A percentile compares a stretch with the other conserved stretches of the same genome.
Evolutionary conservation across 2,797 vertebrate species (phyloP).

Genomic region (Naso thynnoides): DNA sequence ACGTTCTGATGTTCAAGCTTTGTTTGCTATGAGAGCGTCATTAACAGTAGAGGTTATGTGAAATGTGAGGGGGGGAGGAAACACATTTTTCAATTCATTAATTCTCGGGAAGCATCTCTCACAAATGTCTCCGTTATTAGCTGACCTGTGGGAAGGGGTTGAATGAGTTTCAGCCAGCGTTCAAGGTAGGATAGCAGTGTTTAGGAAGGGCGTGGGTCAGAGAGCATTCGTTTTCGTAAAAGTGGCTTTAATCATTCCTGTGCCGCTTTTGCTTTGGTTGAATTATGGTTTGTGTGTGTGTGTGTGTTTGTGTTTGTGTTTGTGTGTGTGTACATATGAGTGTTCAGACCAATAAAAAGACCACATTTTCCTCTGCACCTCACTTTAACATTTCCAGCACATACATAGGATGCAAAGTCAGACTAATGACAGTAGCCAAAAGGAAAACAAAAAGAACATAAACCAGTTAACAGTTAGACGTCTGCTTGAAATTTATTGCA

Average conservation of each 20-base stretch:
- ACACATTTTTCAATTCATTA: conserved; percentile 88
- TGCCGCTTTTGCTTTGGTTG: conserved; percentile 46
- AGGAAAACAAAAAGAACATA: conserved; percentile 59
- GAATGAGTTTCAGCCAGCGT: conserved; percentile 77
- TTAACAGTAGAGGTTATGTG: conserved; percentile 74
- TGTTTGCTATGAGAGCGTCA: conserved; percentile 45
- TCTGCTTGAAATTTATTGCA: conserved; percentile 57
- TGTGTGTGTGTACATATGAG: not conserved
- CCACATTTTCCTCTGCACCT: not conserved
- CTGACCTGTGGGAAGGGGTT: conserved; percentile 78
- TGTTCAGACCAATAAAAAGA: not conserved
- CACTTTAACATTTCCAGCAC: conserved; percentile 9
- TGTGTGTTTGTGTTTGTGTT: not conserved
- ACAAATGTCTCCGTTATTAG: conserved; percentile 85
- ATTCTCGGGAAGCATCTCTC: conserved; percentile 86
- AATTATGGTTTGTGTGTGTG: conserved; percentile 6
- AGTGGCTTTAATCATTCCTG: conserved; percentile 68
- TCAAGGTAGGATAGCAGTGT: conserved; percentile 80
- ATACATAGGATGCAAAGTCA: conserved; percentile 33
- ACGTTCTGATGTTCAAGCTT: conserved; percentile 43
- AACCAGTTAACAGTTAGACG: conserved; percentile 59
- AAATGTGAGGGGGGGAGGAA: conserved; percentile 80
- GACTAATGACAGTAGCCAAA: conserved; percentile 61
- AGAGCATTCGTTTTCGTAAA: conserved; percentile 71
- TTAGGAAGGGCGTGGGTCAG: conserved; percentile 78